These are phyloP conservation scores for Amia ocellicauda DNA, from an alignment of 2,113 vertebrate species.

Conservation along the genomic window DNA sequence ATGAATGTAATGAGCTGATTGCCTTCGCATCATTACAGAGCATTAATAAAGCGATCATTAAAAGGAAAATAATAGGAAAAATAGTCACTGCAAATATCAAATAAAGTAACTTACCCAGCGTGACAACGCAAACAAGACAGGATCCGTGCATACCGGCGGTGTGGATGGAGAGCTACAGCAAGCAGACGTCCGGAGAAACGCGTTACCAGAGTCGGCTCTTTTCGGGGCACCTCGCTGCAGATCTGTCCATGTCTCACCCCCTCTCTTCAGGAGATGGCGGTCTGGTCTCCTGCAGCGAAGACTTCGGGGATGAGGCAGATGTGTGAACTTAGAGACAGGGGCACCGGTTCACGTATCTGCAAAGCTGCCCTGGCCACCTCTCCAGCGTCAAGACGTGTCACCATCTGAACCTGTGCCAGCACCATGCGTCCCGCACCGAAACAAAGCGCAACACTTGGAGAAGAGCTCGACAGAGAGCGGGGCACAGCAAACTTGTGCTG, in stretches of 20 bases:
- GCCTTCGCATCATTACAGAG: too few relatives aligned
- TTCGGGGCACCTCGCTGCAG: not conserved
- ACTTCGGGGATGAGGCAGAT: not conserved
- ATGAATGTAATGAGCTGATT: too few relatives aligned
- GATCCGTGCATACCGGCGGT: slow-evolving; percentile 13
- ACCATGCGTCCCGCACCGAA: not conserved
- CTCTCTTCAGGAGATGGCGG: not conserved
- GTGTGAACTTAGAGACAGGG: slow-evolving; percentile 11
- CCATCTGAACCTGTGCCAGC: not conserved
- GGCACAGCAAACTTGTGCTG: not conserved
- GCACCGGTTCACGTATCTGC: slow-evolving; percentile 20
- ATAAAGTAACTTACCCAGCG: slow-evolving; percentile 19
- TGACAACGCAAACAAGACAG: slow-evolving; percentile 10
- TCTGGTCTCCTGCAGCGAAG: not conserved
- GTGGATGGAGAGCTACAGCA: not conserved
- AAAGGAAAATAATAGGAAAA: too few relatives aligned
- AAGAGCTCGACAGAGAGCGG: not conserved
- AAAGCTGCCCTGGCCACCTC: slow-evolving; percentile 15
- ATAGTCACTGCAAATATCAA: too few relatives aligned
- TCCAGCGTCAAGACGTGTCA: not conserved
- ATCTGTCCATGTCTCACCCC: slow-evolving; percentile 2
- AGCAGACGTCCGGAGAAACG: not conserved
- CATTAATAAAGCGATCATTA: too few relatives aligned
- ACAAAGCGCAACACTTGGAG: not conserved
- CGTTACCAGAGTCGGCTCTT: not conserved